Evolutionary conservation across 2,888 invertebrate species (phyloP), one percentile per base, ranked within the genome.

Genomic region (Plebejus melissa): DNA sequence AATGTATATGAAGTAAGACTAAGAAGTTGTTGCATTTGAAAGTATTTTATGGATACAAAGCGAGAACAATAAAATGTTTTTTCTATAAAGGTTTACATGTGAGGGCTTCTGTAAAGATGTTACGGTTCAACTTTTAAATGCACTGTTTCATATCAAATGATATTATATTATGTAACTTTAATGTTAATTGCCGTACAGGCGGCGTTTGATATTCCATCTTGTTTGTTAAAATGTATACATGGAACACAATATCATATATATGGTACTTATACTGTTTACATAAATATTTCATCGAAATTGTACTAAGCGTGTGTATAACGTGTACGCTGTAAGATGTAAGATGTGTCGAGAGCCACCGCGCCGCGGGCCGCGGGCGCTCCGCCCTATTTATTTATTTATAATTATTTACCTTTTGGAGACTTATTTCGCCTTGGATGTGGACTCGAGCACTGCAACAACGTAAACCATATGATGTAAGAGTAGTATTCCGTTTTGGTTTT

Each of bases 11-110:
- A 89, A 88, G 82, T 92, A 92, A 91, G 91, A 90, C 87, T 92
- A 92, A 91, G 91, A 89, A 90, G 90, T 93, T 93, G 92, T 93
- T 93, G 93, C 93, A 93, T 93, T 93, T 93, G 90, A 91, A 92
- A 90, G 93, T 92, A 91, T 92, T 91, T 91, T 92, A 90, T 90
- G 90, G 85, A 91, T 91, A 91, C 91, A 90, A 90, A 91, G 88
- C 91, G 91, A 92, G 92, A 92, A 91, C 92, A 92, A 92, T 92
- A 91, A 91, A 88, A 88, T 88, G 90, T 91, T 93, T 93, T 89
- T 93, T 91, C 88, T 91, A 92, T 88, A 89, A 91, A 92, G 86
- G 87, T 93, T 91, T 92, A 92, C 91, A 91, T 86, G 87, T 87
- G 90, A 88, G 87, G 89, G 88, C 86, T 84, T 84, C 87, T 87